phyloP scores from a whole-genome alignment of 2,888 invertebrate species.

The Amblyjoppa fuscipennis region DNA sequence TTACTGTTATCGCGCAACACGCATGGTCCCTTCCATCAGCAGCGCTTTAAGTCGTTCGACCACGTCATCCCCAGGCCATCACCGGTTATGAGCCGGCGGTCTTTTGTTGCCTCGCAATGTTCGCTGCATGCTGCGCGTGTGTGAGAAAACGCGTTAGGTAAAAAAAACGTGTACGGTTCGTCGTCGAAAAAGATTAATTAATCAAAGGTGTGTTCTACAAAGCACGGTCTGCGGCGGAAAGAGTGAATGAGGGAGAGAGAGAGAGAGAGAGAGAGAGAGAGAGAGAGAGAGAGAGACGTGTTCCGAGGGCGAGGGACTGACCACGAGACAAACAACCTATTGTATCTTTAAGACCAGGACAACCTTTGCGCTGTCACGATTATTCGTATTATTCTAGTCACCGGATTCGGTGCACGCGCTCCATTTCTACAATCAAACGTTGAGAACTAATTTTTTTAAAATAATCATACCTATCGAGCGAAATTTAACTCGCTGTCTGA shows the following conservation, averaged over 20 bases:
- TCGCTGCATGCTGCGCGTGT: background rate
- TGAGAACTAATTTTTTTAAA: constrained; percentile 40
- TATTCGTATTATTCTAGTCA: constrained; percentile 68
- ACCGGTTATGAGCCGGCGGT: background rate
- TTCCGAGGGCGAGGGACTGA: constrained; percentile 54
- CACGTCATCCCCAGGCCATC: constrained; percentile 12
- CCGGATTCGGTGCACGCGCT: constrained; percentile 26
- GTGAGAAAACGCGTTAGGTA: constrained; percentile 2
- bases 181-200: constrained; percentile 71
- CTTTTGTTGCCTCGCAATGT: constrained; percentile 3
- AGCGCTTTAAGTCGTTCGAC: constrained; percentile 6
- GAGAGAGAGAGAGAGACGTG: constrained; percentile 59
- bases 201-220: constrained; percentile 65
- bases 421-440: constrained; percentile 61
- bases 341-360: constrained; percentile 61
- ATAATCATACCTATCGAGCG: background rate
- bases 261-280: background rate
- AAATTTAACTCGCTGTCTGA: constrained; percentile 1
- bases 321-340: constrained; percentile 70
- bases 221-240: constrained; percentile 35
- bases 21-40: background rate
- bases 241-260: too few relatives aligned
- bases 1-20: background rate
- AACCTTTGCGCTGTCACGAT: constrained; percentile 70
- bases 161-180: constrained; percentile 47